Evolutionary conservation across 2,797 vertebrate genomes (phyloP).

Genomic region (Anniella stebbinsi): DNA sequence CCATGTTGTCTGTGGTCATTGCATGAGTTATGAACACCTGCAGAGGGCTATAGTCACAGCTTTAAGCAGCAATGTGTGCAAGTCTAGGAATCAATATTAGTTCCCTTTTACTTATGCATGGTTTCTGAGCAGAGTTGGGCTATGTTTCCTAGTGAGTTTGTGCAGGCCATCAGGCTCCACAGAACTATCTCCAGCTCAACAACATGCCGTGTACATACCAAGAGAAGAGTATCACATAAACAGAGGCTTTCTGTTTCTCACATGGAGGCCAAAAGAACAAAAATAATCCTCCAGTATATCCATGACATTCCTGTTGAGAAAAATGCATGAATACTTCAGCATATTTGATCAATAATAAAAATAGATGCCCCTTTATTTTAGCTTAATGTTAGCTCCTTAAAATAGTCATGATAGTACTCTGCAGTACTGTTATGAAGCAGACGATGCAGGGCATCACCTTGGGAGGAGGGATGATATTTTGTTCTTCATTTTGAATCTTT

Average conservation of each 20-base stretch:
- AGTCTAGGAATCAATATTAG: background rate
- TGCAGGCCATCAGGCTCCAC: background rate
- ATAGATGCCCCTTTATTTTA: background rate
- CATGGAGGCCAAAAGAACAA: background rate
- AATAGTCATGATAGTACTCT: background rate
- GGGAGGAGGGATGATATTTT: background rate
- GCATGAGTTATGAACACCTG: too few species aligned
- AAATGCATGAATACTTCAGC: background rate
- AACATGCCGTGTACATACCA: too few species aligned
- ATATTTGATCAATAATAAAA: background rate
- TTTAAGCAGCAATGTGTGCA: background rate
- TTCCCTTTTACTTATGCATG: background rate
- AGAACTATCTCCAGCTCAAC: background rate
- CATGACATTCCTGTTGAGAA: background rate
- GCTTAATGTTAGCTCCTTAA: background rate
- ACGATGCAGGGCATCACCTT: background rate
- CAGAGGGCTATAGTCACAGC: too few species aligned
- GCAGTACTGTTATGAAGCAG: background rate
- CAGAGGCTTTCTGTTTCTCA: background rate
- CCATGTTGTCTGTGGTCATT: too few species aligned
- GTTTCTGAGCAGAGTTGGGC: background rate
- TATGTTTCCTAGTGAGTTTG: background rate
- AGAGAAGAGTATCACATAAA: background rate
- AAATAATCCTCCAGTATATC: background rate
- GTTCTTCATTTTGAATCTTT: background rate